phyloP scores from a whole-genome alignment of 2,888 invertebrate species.

The Dynastes grantii region DNA sequence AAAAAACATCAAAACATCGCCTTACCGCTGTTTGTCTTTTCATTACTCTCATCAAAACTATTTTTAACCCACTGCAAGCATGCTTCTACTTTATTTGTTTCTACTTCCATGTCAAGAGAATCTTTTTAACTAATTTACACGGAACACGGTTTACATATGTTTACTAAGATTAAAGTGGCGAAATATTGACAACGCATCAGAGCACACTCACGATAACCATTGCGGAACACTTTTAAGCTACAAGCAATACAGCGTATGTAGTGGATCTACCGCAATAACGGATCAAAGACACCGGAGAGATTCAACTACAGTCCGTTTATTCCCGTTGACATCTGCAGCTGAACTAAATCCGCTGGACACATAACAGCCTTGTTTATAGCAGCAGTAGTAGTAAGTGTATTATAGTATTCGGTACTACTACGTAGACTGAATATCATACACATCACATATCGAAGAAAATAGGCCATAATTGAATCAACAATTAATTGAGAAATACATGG shows the following conservation, averaged over 20 bases:
- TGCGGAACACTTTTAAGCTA: not conserved
- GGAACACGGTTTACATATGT: conserved; percentile 7
- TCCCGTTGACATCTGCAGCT: conserved; percentile 41
- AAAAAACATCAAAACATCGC: not conserved
- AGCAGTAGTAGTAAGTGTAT: not conserved
- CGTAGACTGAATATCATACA: not conserved
- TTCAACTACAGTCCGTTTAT: conserved; percentile 32
- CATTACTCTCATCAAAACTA: conserved; percentile 45
- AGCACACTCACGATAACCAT: conserved; percentile 5
- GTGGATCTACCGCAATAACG: conserved; percentile 5
- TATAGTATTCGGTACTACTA: conserved; percentile 19
- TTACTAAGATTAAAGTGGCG: not conserved
- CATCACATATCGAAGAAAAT: no score
- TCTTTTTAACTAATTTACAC: not conserved
- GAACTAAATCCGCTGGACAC: conserved; percentile 41
- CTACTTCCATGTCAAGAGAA: conserved; percentile 48
- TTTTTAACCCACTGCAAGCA: conserved; percentile 50
- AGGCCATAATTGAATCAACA: no score
- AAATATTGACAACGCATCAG: conserved; percentile 14
- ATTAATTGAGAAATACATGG: no score
- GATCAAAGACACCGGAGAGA: conserved; percentile 9
- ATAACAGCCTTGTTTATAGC: conserved; percentile 38
- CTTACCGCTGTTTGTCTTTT: conserved; percentile 43
- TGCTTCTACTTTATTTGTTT: conserved; percentile 43
- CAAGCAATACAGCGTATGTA: not conserved